Percentiles rank a stretch among this genome's conserved stretches.
These are phyloP conservation scores for Streblospio benedicti DNA, from an alignment of 1,140 invertebrate genomes.

Conservation along the genomic window DNA sequence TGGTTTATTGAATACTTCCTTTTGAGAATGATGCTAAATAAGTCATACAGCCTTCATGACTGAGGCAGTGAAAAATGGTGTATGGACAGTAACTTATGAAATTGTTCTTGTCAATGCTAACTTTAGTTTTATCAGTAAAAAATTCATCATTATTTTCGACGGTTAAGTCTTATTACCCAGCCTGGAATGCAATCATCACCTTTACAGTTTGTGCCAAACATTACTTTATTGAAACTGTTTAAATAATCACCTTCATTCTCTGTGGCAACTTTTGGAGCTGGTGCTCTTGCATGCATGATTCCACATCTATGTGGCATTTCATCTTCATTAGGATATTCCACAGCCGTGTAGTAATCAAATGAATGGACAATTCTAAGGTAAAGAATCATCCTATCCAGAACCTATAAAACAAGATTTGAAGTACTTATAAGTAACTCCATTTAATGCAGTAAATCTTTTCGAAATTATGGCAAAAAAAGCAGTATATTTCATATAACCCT, in stretches of 20 bases:
- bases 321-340: slow-evolving; percentile 98
- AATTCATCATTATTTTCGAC: too few species aligned
- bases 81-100: too few species aligned
- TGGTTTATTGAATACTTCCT: too few species aligned
- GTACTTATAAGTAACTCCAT: neutral
- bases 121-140: too few species aligned
- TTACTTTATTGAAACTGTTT: slow-evolving; percentile 69
- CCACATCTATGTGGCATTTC: slow-evolving; percentile 99
- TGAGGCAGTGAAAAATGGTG: too few species aligned
- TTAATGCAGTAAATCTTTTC: neutral
- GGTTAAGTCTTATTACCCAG: too few species aligned
- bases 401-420: slow-evolving; percentile 43
- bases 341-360: slow-evolving; percentile 97
- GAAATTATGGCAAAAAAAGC: neutral
- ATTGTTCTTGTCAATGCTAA: too few species aligned
- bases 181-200: too few species aligned
- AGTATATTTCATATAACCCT: too few species aligned
- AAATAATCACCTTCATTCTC: slow-evolving; percentile 18
- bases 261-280: neutral
- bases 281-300: slow-evolving; percentile 91
- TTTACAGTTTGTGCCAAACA: too few species aligned
- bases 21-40: too few species aligned
- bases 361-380: slow-evolving; percentile 96
- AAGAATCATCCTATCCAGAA: slow-evolving; percentile 73
- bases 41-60: too few species aligned